Conservation (phyloP, 2,113 vertebrate genomes). For the Bujurquina vittata region DNA sequence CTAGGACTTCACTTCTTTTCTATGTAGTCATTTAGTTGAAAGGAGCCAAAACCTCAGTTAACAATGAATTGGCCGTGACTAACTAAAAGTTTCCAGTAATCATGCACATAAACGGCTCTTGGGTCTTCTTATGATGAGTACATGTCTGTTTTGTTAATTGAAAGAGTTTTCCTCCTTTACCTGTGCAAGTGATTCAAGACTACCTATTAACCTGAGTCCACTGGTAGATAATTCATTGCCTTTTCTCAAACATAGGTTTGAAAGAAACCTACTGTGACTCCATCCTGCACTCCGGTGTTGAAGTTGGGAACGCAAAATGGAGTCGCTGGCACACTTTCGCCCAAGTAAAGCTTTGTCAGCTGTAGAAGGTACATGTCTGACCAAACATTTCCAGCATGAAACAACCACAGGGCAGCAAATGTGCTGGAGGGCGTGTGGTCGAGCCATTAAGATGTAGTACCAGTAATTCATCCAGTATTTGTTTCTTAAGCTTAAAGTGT, state of each 20-base stretch:
- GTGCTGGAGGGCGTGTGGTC: not conserved
- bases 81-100: not conserved
- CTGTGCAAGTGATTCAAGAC: not conserved
- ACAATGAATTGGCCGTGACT: not conserved
- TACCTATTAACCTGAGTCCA: not conserved
- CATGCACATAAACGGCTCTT: not conserved
- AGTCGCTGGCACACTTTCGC: not conserved
- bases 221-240: not conserved
- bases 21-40: not conserved
- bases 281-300: constrained; percentile 13
- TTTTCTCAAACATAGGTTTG: constrained; percentile 11
- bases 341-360: constrained; percentile 19
- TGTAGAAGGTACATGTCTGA: not conserved
- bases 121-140: not conserved
- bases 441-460: not conserved
- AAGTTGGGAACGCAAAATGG: constrained; percentile 15
- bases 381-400: constrained; percentile 34
- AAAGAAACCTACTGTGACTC: not conserved
- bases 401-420: constrained; percentile 32
- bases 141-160: not conserved
- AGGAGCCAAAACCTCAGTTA: not conserved
- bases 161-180: not conserved
- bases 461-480: not conserved
- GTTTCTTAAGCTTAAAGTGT: not conserved
- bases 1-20: not conserved